Base-by-base conservation (phyloP, 2,888 invertebrate species). In the Scaptomyza parva region DNA sequence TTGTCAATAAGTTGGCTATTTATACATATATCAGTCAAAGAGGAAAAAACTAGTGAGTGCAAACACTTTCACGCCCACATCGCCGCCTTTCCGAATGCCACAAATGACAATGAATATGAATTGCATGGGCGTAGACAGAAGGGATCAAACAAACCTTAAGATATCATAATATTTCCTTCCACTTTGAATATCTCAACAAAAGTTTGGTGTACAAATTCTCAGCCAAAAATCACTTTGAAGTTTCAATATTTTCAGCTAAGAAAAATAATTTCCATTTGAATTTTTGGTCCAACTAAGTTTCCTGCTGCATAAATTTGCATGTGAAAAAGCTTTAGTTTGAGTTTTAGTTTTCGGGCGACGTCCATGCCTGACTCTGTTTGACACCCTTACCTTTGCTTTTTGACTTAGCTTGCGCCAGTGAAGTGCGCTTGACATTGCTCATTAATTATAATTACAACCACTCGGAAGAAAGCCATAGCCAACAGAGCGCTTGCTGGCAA, bases 391-490 rank as follows among this genome's bases (percentile, higher is more conserved):
- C 45, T 43, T 35, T 28, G 50, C 44, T 51, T 54, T 59, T 60
- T 70, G 59, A 57, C 61, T 55, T 50, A 44, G 40, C 59, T 35
- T 28, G n/a, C 30, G 44, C 26, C 33, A 22, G 72, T 37, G 40
- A 70, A 68, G 66, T 62, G 59, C 61, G 52, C 62, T 68, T 70
- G 85, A 55, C 65, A 60, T 55, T 60, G 64, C 78, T 83, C 86
- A 83, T 85, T 83, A 82, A 83, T 83, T 85, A 83, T 78, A 86
- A 83, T 85, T 80, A 84, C 70, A 70, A 70, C 68, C 44, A 66
- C 58, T 63, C 57, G 57, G 33, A 60, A 64, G 35, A 72, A 67
- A 55, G 53, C 47, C 50, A 72, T 65, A 55, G 53, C 47, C 50
- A 47, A 53, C 22, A 7, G 40, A 55, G 53, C 45, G 68, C 66